Base-by-base conservation (phyloP, 1,140 invertebrate species). In the Lithobius niger region DNA sequence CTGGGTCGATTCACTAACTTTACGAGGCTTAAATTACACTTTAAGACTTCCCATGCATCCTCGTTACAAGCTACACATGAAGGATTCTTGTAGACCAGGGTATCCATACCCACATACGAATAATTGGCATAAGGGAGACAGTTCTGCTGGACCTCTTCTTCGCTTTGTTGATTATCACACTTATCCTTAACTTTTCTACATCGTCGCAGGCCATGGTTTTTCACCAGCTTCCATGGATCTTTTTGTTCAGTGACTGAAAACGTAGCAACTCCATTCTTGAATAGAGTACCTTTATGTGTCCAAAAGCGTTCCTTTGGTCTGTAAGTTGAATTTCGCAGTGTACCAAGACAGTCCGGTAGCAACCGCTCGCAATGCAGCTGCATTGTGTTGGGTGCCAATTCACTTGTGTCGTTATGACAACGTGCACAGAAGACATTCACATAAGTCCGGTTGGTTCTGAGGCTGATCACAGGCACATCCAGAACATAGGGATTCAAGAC, bases 11-110 rank as follows among this genome's bases (percentile, higher is more conserved):
- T n/a, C 10, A n/a, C 10, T 36, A 36, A 36, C 31, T 10, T 10
- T 10, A n/a, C 31, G n/a, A n/a, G n/a, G n/a, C n/a, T 40, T 40
- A 40, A 40, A 10, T 47, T 47, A 13, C 19, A 6, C 6, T 21
- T 15, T 47, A 21, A 22, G 19, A 18, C 10, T 6, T 47, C 22
- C 13, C 44, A 10, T 47, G 10, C 44, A 22, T 28, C 10, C 13
- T 6, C 24, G 50, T 70, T 64, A 53, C 71, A 72, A 13, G 57
- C 49, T 27, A 65, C 67, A 60, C 71, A 72, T 55, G 71, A 65
- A 21, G 63, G 64, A 56, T 72, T 72, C 54, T 69, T 71, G 56
- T 61, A 72, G 10, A 61, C 27, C 10, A 36, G 31, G 10, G 31
- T n/a, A 10, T 10, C n/a, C 31, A 10, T n/a, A n/a, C n/a, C n/a